Percentiles rank a stretch among this genome's conserved stretches.
Evolutionary conservation across 1,140 invertebrate genomes (phyloP).

Genomic region (Ephestia elutella): DNA sequence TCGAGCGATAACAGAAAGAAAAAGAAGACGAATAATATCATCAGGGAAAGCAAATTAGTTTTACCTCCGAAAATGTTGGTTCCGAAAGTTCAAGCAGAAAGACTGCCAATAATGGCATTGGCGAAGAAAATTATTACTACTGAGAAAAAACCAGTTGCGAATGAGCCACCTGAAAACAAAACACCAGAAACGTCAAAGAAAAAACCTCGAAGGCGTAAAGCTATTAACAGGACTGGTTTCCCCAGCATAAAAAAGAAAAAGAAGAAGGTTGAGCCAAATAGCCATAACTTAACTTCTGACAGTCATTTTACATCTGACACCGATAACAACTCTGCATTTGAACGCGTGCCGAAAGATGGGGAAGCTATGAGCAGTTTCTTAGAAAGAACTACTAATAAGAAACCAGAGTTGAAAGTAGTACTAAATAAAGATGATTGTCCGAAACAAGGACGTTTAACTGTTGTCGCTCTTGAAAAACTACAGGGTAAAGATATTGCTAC

Average conservation of each 20-base stretch:
- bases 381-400: slow-evolving; percentile 71
- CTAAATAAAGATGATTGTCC: slow-evolving; percentile 70
- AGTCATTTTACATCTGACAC: slow-evolving; percentile 55
- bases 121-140: slow-evolving; percentile 34
- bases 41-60: slow-evolving; percentile 67
- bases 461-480: slow-evolving; percentile 75
- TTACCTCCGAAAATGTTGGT: slow-evolving; percentile 55
- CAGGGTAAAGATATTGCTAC: slow-evolving; percentile 66
- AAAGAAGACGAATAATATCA: slow-evolving; percentile 58
- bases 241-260: slow-evolving; percentile 90
- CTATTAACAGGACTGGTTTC: slow-evolving; percentile 90
- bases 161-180: slow-evolving; percentile 43
- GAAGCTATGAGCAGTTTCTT: slow-evolving; percentile 78
- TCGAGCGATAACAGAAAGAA: slow-evolving; percentile 67
- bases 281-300: slow-evolving; percentile 44
- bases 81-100: slow-evolving; percentile 59
- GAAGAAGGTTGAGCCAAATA: slow-evolving; percentile 76
- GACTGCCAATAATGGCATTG: slow-evolving; percentile 33
- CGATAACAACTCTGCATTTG: slow-evolving; percentile 72
- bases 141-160: slow-evolving; percentile 29
- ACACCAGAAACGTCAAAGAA: slow-evolving; percentile 71
- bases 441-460: slow-evolving; percentile 72
- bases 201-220: slow-evolving; percentile 82
- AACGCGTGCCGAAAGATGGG: slow-evolving; percentile 78
- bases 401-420: slow-evolving; percentile 66